These are phyloP conservation scores for Cataglyphis albicans DNA, from an alignment of 2,888 invertebrate genomes.

Conservation along the genomic window DNA sequence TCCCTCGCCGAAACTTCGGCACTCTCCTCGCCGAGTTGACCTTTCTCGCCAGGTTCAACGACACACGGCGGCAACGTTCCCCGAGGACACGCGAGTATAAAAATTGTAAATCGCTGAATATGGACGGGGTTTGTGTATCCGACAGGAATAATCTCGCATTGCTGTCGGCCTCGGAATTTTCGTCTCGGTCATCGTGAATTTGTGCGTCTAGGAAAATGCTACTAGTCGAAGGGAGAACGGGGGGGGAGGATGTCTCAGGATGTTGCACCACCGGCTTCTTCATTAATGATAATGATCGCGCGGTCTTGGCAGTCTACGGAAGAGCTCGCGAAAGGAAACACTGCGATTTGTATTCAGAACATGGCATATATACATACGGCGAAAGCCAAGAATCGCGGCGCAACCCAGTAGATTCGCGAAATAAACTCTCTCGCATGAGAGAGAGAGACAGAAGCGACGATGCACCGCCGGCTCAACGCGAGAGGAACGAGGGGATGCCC, in stretches of 20 bases:
- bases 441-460: conserved; percentile 20
- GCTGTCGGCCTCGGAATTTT: conserved; percentile 71
- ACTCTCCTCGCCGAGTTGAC: conserved; percentile 49
- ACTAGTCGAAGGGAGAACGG: background rate
- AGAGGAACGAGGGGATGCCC: conserved; percentile 47
- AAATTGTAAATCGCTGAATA: conserved; percentile 71
- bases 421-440: conserved; percentile 73
- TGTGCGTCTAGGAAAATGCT: conserved; percentile 55
- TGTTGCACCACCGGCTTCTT: conserved; percentile 72
- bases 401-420: conserved; percentile 75
- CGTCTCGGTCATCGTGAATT: conserved; percentile 57
- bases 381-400: conserved; percentile 63
- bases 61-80: conserved; percentile 52
- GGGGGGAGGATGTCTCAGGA: conserved; percentile 7
- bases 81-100: conserved; percentile 55
- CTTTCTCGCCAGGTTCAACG: conserved; percentile 68
- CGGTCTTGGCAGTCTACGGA: conserved; percentile 68
- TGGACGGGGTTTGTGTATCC: conserved; percentile 56
- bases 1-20: conserved; percentile 58
- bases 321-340: conserved; percentile 77
- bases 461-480: conserved; percentile 13
- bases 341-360: conserved; percentile 83
- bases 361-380: conserved; percentile 67
- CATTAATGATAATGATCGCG: conserved; percentile 83
- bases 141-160: conserved; percentile 74